These are phyloP conservation scores for Hydrolagus colliei DNA, from an alignment of 2,797 vertebrate genomes.

Conservation along the genomic window DNA sequence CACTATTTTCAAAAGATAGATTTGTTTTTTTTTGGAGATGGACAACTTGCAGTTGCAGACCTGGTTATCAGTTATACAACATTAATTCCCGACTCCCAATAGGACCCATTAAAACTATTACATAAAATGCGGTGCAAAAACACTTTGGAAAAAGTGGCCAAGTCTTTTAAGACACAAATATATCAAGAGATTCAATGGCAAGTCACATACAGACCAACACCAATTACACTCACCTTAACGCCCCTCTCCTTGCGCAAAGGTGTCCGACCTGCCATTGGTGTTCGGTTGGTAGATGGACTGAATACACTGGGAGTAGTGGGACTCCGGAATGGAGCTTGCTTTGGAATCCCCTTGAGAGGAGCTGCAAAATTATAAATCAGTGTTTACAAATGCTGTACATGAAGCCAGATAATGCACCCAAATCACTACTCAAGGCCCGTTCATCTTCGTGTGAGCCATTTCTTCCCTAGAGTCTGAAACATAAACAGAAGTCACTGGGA, in stretches of 20 bases:
- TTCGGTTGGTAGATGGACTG: slow-evolving; percentile 84
- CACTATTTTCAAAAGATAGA: neutral
- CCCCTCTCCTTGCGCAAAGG: slow-evolving; percentile 88
- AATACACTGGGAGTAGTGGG: slow-evolving; percentile 88
- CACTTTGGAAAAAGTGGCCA: neutral
- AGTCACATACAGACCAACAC: neutral
- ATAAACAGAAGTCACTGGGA: too few species aligned
- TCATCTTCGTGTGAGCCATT: too few species aligned
- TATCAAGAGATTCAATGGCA: neutral
- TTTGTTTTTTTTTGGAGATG: neutral
- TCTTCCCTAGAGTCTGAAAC: too few species aligned
- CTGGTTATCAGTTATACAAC: neutral
- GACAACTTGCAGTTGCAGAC: neutral
- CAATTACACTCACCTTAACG: slow-evolving; percentile 69
- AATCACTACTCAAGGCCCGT: too few species aligned
- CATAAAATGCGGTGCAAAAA: neutral
- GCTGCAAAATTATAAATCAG: slow-evolving; percentile 53
- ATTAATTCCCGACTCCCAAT: neutral
- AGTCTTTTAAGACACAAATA: neutral
- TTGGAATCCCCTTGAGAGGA: slow-evolving; percentile 94
- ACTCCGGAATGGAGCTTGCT: slow-evolving; percentile 86
- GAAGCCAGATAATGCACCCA: neutral
- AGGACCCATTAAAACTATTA: neutral
- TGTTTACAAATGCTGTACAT: neutral
- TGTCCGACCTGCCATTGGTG: slow-evolving; percentile 82